These are phyloP conservation scores for Esox niger DNA, from an alignment of 2,113 vertebrate species.

Conservation along the genomic window DNA sequence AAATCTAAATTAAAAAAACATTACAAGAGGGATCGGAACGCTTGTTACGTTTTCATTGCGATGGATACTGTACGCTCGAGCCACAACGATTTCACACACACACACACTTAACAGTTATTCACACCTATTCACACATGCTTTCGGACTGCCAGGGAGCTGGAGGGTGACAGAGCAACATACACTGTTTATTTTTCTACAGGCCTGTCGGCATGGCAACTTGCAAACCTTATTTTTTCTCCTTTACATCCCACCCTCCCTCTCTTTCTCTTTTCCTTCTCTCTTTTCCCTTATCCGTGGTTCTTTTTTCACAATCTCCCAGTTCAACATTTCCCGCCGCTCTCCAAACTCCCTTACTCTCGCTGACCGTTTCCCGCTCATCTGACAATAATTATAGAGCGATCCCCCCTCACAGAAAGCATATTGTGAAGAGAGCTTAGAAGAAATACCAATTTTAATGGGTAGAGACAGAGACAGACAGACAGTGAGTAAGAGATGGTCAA, in stretches of 20 bases:
- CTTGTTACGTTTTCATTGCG: too few species aligned
- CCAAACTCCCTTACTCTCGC: conserved; percentile 9
- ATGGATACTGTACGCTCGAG: too few species aligned
- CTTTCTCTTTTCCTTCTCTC: neutral
- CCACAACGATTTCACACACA: too few species aligned
- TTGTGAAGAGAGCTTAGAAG: conserved; percentile 30
- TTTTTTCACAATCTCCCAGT: neutral
- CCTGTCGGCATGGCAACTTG: conserved; percentile 55
- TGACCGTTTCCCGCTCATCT: conserved; percentile 52
- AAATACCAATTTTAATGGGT: neutral
- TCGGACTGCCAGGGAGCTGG: conserved; percentile 31
- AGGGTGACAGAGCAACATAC: conserved; percentile 42
- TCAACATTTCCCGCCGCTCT: too few species aligned
- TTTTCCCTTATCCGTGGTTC: neutral
- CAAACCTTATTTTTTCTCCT: conserved; percentile 32
- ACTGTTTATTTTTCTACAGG: conserved; percentile 64
- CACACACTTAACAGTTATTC: too few species aligned
- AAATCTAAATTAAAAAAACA: too few species aligned
- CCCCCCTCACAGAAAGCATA: conserved; percentile 39
- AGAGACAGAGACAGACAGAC: conserved; percentile 3
- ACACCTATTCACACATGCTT: conserved; percentile 21
- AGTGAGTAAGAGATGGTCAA: neutral
- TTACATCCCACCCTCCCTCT: neutral
- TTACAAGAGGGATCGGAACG: too few species aligned
- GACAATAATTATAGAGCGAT: conserved; percentile 63